phyloP scores from a whole-genome alignment of 2,113 vertebrate genomes.

The Pseudorhombus dupliciocellatus region DNA sequence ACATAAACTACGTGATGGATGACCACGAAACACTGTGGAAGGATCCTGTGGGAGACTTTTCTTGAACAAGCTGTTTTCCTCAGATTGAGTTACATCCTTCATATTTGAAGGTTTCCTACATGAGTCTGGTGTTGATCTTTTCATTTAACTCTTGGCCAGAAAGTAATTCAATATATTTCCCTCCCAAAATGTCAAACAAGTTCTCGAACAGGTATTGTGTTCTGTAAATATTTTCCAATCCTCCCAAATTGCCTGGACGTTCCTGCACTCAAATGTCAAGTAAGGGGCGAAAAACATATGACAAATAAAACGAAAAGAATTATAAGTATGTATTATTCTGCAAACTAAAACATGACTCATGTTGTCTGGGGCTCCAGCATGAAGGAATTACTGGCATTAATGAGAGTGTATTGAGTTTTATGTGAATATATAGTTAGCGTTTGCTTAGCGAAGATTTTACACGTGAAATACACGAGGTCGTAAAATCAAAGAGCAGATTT shows the following conservation, averaged over 20 bases:
- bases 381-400: not conserved
- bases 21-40: too few species aligned
- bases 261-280: not conserved
- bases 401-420: too few species aligned
- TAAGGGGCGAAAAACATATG: not conserved
- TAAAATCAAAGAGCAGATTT: not conserved
- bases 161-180: not conserved
- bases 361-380: slow-evolving; percentile 3
- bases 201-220: not conserved
- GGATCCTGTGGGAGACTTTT: too few species aligned
- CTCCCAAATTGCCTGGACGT: not conserved
- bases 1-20: too few species aligned
- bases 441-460: not conserved
- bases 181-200: not conserved
- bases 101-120: not conserved
- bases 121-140: not conserved
- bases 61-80: not conserved
- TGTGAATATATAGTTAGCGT: not conserved
- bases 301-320: not conserved
- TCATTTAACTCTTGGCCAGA: not conserved
- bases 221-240: not conserved
- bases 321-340: slow-evolving; percentile 1
- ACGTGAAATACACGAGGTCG: not conserved
- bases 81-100: not conserved
- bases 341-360: not conserved